Evolutionary conservation across 1,140 invertebrate species (phyloP), one percentile per base, ranked within the genome.

Genomic region (Stenopsyche tienmushanensis): DNA sequence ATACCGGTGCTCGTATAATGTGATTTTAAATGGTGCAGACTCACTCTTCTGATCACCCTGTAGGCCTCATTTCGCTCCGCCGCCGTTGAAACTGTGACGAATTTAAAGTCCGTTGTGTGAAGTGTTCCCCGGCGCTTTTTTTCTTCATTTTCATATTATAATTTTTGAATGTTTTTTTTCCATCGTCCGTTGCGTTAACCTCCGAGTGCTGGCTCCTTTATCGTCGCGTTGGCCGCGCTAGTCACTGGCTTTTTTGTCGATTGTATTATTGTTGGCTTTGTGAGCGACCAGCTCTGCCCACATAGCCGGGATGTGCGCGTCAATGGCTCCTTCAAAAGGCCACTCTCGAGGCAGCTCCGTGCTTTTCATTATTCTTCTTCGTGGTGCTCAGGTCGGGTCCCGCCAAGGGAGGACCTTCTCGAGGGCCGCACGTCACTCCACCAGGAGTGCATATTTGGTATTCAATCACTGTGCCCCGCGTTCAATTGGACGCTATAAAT

Each of bases 81-180:
- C 64, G 64, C 42, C 49, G 64, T 60, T 41, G 50, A 66, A 59
- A 63, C 67, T 69, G 67, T 69, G 67, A 69, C 67, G 67, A 69
- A 69, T 69, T 55, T 49, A 50, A 39, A 42, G 64, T 63, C 64
- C 64, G 67, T 69, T 69, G 64, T 69, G 64, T 66, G 64, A 69
- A 69, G 67, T 69, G 62, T 52, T 62, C 29, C 55, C 42, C 59
- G 57, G 45, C 24, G 59, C 42, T 52, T 57, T 26, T 60, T 47
- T 44, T 65, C 58, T 50, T 55, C 18, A 64, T 57, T 69, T 69
- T 69, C 52, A 69, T 62, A 69, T 69, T 69, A 69, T 69, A 62
- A 69, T 69, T 69, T 66, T 9, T 21, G 42, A 24, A 21, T 64
- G 65, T 63, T 62, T 66, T 65, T 65, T 66, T 47, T 18, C 55